A percentile compares a stretch with the other conserved stretches of the same genome.
Conservation (phyloP, 2,797 vertebrate genomes). For the Podarcis siculus region DNA sequence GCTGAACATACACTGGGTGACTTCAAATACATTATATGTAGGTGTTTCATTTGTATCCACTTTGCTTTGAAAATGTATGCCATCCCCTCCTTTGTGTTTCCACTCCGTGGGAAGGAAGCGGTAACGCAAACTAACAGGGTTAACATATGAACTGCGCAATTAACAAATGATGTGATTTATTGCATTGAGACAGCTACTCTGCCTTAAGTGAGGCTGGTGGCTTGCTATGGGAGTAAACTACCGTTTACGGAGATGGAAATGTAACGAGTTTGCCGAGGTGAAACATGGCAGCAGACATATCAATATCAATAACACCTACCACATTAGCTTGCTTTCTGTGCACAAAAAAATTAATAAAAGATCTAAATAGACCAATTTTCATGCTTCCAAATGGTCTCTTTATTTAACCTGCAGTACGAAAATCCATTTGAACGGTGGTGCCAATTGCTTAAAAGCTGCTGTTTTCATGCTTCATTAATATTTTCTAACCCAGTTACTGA, state of each 20-base stretch:
- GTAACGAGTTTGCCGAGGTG: not conserved
- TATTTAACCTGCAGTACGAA: slow-evolving; percentile 5
- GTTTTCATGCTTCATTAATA: slow-evolving; percentile 16
- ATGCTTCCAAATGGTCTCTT: not conserved
- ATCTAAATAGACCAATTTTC: slow-evolving; percentile 4
- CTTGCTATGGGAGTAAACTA: not conserved
- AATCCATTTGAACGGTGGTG: slow-evolving; percentile 15
- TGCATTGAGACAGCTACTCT: slow-evolving; percentile 1
- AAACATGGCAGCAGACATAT: not conserved
- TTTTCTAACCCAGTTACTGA: slow-evolving; percentile 31
- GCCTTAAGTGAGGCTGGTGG: not conserved
- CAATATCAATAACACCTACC: slow-evolving; percentile 5
- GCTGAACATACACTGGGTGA: not conserved
- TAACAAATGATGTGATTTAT: slow-evolving; percentile 19
- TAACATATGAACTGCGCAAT: not conserved
- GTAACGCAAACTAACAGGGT: not conserved
- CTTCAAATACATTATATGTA: not conserved
- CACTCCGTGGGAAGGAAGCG: not conserved
- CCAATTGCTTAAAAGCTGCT: slow-evolving; percentile 39
- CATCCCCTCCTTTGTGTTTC: not conserved
- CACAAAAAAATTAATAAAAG: slow-evolving; percentile 31
- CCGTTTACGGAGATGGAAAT: not conserved
- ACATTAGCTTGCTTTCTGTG: slow-evolving; percentile 3
- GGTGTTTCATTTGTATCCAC: not conserved
- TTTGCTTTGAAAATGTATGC: not conserved